Conservation (phyloP, 1,140 invertebrate genomes). For the Oedothorax gibbosus region DNA sequence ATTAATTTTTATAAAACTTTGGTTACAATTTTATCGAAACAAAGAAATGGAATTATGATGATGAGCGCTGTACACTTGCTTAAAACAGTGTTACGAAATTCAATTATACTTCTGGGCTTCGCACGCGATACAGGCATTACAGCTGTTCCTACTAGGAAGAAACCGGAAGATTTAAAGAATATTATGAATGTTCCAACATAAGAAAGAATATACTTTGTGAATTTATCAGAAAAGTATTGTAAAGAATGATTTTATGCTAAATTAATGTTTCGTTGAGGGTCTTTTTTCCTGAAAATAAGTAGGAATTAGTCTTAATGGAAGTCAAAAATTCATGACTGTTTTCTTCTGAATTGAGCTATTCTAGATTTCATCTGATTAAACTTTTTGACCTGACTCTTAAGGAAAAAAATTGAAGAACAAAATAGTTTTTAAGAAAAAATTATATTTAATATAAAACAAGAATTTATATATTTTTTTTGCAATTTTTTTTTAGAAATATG, state of each 20-base stretch:
- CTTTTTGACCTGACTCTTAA: no score
- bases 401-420: no score
- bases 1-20: no score
- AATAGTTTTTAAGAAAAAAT: no score
- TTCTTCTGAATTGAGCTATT: no score
- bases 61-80: conserved; percentile 3
- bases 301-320: no score
- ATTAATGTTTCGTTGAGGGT: background rate
- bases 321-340: no score
- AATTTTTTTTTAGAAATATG: no score
- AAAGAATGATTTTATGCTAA: conserved; percentile 8
- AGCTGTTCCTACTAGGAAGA: background rate
- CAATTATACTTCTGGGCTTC: conserved; percentile 9
- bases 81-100: conserved; percentile 20
- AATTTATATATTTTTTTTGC: no score
- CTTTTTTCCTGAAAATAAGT: no score
- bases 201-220: conserved; percentile 6
- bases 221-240: conserved; percentile 25
- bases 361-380: no score
- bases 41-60: conserved; percentile 32
- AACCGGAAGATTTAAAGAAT: conserved; percentile 19
- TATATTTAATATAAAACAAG: no score
- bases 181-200: conserved; percentile 10
- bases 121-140: conserved; percentile 30
- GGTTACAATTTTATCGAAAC: background rate